Evolutionary conservation across 2,113 vertebrate species (phyloP).

Genomic region (Menura novaehollandiae): DNA sequence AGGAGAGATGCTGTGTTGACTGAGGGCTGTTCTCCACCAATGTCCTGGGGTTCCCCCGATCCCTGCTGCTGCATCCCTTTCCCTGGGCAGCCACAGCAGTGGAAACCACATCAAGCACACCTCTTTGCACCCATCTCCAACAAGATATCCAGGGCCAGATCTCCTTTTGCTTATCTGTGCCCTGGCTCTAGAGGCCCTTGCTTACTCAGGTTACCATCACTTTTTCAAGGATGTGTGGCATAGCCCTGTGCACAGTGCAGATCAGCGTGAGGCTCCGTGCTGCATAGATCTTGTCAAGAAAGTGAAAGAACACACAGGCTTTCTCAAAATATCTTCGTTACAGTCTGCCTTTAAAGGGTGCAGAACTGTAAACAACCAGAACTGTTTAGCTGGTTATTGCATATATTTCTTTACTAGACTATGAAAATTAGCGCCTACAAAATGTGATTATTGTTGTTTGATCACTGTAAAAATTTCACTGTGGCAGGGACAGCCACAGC

Average conservation of each 20-base stretch:
- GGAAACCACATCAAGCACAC: background rate
- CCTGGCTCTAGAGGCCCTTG: background rate
- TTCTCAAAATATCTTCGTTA: background rate
- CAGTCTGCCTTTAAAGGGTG: background rate
- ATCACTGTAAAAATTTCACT: background rate
- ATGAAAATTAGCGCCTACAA: conserved; percentile 16
- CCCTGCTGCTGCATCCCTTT: background rate
- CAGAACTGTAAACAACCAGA: background rate
- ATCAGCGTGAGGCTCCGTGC: background rate
- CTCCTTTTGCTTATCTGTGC: background rate
- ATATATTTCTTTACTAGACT: background rate
- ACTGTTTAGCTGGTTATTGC: background rate
- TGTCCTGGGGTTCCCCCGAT: accelerated
- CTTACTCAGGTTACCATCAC: background rate
- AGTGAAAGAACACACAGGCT: background rate
- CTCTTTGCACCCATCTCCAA: background rate
- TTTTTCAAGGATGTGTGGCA: background rate
- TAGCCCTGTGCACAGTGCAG: background rate
- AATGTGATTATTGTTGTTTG: background rate
- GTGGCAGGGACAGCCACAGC: background rate
- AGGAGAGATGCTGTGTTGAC: background rate
- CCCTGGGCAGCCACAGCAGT: background rate
- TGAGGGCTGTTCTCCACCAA: background rate
- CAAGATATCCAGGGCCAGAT: background rate
- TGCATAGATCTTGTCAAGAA: background rate